Evolutionary conservation across 1,140 invertebrate species (phyloP).

Genomic region (Atta cephalotes): DNA sequence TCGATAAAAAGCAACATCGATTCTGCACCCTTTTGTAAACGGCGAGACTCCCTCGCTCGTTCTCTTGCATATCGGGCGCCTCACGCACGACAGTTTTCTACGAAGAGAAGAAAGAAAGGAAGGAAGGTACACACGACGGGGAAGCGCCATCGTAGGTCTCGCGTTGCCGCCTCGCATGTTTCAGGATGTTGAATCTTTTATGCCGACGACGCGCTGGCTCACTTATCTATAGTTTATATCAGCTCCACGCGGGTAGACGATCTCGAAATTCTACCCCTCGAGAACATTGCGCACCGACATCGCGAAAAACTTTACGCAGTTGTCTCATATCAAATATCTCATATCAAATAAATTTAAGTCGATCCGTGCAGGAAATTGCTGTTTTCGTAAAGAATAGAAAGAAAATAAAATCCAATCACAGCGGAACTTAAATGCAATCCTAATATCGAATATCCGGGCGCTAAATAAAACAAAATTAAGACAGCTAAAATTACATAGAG

Average conservation of each 20-base stretch:
- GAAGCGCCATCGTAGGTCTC: conserved; percentile 36
- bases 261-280: conserved; percentile 49
- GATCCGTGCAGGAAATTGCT: neutral
- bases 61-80: conserved; percentile 23
- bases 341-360: neutral
- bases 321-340: conserved; percentile 10
- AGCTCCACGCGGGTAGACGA: neutral
- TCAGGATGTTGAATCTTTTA: conserved; percentile 63
- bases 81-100: conserved; percentile 70
- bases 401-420: too few relatives aligned
- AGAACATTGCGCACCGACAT: conserved; percentile 14
- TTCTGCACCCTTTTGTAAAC: conserved; percentile 45
- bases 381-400: neutral
- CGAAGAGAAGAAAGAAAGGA: conserved; percentile 44
- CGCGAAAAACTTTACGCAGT: conserved; percentile 45
- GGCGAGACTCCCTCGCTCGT: conserved; percentile 15
- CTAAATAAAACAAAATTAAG: neutral
- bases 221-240: conserved; percentile 59
- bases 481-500: neutral
- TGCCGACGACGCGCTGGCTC: conserved; percentile 52
- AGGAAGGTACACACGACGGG: conserved; percentile 71
- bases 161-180: conserved; percentile 58
- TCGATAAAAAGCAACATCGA: conserved; percentile 69
- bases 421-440: neutral
- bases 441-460: neutral